Conservation (phyloP, 2,113 vertebrate genomes). For the Zapus hudsonius region DNA sequence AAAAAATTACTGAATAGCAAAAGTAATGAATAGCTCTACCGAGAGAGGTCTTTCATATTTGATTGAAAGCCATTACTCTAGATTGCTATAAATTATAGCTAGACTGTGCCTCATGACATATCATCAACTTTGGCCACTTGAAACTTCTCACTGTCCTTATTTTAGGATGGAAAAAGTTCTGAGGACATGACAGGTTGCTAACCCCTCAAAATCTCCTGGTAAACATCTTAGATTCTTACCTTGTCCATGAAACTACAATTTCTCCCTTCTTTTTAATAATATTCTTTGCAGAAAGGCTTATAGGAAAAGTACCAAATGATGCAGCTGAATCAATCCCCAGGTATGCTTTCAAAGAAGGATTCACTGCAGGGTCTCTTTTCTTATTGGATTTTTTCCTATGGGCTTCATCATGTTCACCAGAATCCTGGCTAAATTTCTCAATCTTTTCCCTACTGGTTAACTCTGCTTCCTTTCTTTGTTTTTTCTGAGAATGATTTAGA, state of each 20-base stretch:
- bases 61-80: neutral
- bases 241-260: conserved; percentile 95
- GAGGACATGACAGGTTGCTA: conserved; percentile 22
- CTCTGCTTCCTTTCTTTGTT: conserved; percentile 79
- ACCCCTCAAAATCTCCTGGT: neutral
- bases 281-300: conserved; percentile 94
- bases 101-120: neutral
- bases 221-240: conserved; percentile 84
- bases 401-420: too few relatives aligned
- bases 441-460: conserved; percentile 70
- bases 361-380: too few relatives aligned
- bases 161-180: conserved; percentile 33
- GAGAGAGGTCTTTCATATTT: neutral
- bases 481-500: conserved; percentile 79
- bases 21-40: neutral
- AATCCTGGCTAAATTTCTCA: too few relatives aligned
- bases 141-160: conserved; percentile 15
- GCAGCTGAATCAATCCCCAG: conserved; percentile 69
- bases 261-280: conserved; percentile 96
- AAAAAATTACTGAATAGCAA: neutral
- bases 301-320: conserved; percentile 81
- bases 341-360: conserved; percentile 41
- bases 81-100: neutral
- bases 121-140: neutral
- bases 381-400: too few relatives aligned